phyloP scores from a whole-genome alignment of 1,140 invertebrate species.

The Eueides isabella region DNA sequence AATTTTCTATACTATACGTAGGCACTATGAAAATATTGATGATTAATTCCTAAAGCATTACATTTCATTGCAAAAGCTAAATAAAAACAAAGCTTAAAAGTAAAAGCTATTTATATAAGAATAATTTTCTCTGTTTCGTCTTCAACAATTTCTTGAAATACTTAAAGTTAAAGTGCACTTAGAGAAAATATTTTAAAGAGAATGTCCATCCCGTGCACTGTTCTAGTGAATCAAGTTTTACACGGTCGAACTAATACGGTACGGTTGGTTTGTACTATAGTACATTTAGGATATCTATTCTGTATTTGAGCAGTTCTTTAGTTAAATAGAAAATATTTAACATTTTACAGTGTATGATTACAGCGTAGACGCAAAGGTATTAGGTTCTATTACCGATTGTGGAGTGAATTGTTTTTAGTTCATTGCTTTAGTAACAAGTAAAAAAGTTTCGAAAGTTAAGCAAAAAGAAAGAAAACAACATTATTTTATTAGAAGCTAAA shows the following conservation, averaged over 20 bases:
- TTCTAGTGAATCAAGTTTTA: conserved; percentile 35
- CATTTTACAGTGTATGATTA: no score
- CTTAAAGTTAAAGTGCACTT: conserved; percentile 36
- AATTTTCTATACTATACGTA: no score
- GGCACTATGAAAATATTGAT: no score
- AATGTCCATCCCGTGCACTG: conserved; percentile 33
- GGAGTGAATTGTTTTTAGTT: no score
- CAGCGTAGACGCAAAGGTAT: no score
- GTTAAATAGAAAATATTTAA: neutral
- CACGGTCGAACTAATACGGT: conserved; percentile 22
- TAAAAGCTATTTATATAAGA: conserved; percentile 3
- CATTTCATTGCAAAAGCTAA: neutral
- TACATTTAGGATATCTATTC: neutral
- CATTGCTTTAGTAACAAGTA: no score
- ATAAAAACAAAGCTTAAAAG: neutral
- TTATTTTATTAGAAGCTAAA: no score
- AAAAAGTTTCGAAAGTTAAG: no score
- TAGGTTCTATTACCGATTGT: no score
- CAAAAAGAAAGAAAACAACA: no score
- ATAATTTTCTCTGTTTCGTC: neutral
- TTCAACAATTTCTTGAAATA: conserved; percentile 12
- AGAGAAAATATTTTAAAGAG: conserved; percentile 33
- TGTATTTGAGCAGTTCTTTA: neutral
- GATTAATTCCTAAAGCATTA: neutral
- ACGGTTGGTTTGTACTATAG: conserved; percentile 1